Conservation (phyloP, 2,888 invertebrate species). For the Mesorhabditis sp. region DNA sequence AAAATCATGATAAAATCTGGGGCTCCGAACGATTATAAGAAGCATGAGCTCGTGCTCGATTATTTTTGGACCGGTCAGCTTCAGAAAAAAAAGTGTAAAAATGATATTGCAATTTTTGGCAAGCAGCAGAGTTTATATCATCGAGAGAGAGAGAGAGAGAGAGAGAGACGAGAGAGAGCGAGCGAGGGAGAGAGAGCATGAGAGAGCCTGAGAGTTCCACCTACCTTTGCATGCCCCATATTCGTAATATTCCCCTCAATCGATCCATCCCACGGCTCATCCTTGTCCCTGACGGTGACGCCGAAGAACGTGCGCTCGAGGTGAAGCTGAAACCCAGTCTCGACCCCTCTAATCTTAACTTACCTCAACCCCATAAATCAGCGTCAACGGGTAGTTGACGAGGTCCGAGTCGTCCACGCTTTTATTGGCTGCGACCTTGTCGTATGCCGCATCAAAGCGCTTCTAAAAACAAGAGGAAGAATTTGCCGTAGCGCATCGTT, state of each 20-base stretch:
- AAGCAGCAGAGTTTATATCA: no score
- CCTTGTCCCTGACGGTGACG: constrained; percentile 15
- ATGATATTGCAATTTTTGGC: no score
- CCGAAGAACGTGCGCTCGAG: constrained; percentile 49
- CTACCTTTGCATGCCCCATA: constrained; percentile 49
- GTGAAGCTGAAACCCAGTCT: constrained; percentile 27
- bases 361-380: constrained; percentile 43
- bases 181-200: no score
- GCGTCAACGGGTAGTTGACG: constrained; percentile 42
- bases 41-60: background rate
- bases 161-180: no score
- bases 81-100: no score
- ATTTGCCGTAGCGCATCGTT: background rate
- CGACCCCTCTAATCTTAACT: no score
- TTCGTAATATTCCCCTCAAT: constrained; percentile 41
- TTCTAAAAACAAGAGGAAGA: constrained; percentile 17
- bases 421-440: constrained; percentile 14
- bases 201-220: background rate
- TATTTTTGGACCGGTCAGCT: no score
- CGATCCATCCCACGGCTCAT: constrained; percentile 5
- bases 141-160: no score
- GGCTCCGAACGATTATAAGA: background rate
- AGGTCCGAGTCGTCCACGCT: constrained; percentile 22
- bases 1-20: background rate
- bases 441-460: constrained; percentile 31